Conservation (phyloP, 53 echinoderm and acorn worm species). For the Luidia sarsii region DNA sequence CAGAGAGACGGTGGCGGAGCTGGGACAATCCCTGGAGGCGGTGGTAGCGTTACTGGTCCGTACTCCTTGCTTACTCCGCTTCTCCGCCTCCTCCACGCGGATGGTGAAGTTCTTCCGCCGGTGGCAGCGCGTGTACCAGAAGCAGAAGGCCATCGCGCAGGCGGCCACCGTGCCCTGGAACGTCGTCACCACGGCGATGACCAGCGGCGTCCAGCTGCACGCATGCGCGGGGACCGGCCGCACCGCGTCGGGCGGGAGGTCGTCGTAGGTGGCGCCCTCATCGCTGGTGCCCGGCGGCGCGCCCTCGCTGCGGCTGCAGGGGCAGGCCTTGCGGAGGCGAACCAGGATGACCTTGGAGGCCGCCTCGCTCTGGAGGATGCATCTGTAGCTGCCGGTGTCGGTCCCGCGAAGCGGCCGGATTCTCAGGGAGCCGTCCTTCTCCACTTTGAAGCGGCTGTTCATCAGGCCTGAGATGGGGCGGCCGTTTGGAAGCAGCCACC, state of each 20-base stretch:
- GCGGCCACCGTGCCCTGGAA: constrained; percentile 84
- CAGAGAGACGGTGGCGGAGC: constrained; percentile 16
- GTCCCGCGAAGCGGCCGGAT: constrained; percentile 10
- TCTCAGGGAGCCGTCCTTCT: constrained; percentile 31
- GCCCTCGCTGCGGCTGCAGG: constrained; percentile 37
- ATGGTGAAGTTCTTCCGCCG: constrained; percentile 39
- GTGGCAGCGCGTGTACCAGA: constrained; percentile 58
- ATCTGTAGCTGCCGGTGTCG: constrained; percentile 59
- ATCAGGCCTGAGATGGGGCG: constrained; percentile 4
- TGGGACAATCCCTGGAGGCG: constrained; percentile 20
- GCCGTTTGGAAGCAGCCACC: constrained; percentile 64
- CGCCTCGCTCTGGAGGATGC: constrained; percentile 35
- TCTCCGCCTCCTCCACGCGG: constrained; percentile 44
- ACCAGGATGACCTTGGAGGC: constrained; percentile 50
- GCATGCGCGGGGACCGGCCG: constrained; percentile 12
- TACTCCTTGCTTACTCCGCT: constrained; percentile 20
- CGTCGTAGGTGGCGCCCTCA: not conserved
- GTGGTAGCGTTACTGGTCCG: constrained; percentile 20
- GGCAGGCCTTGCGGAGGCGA: constrained; percentile 58
- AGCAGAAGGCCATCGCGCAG: constrained; percentile 75
- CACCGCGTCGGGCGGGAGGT: constrained; percentile 1
- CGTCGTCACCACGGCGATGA: constrained; percentile 83
- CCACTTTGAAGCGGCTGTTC: constrained; percentile 19
- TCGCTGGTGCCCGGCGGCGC: no score
- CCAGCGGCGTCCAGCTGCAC: constrained; percentile 78